Conservation (phyloP, 1,140 invertebrate species). For the Dendroctonus ponderosae region DNA sequence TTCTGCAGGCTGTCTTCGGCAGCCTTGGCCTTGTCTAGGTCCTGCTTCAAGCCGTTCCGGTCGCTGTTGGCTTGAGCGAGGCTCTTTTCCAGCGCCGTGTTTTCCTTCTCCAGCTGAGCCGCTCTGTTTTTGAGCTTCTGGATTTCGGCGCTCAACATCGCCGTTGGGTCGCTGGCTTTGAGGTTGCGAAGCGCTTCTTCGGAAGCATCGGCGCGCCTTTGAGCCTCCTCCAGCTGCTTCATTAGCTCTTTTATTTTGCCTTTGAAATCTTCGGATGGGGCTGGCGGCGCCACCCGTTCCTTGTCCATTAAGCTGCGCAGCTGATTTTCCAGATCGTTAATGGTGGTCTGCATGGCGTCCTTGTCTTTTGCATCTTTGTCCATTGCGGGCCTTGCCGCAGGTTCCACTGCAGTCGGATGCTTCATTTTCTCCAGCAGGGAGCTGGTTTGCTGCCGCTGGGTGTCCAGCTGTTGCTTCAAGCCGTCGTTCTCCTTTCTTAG, state of each 20-base stretch:
- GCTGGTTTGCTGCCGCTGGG: constrained; percentile 27
- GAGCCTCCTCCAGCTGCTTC: constrained; percentile 36
- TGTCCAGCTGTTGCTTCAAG: constrained; percentile 35
- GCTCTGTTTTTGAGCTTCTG: constrained; percentile 25
- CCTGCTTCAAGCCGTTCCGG: constrained; percentile 18
- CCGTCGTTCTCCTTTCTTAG: constrained; percentile 36
- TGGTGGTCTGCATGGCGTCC: constrained; percentile 31
- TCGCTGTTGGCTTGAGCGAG: constrained; percentile 20
- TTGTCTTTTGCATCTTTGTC: constrained; percentile 31
- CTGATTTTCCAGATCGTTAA: constrained; percentile 36
- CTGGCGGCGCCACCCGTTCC: constrained; percentile 7
- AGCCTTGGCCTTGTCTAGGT: constrained; percentile 23
- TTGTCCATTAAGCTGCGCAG: constrained; percentile 18
- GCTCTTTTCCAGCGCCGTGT: constrained; percentile 8
- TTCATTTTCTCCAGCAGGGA: constrained; percentile 34
- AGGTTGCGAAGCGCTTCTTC: constrained; percentile 27
- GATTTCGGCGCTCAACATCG: constrained; percentile 31
- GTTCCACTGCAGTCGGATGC: background rate
- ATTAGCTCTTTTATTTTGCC: constrained; percentile 33
- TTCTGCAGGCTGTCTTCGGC: constrained; percentile 10
- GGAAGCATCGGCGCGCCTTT: constrained; percentile 31
- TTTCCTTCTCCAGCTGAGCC: constrained; percentile 28
- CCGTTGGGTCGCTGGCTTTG: constrained; percentile 34
- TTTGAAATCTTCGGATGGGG: constrained; percentile 28
- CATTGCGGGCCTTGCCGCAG: constrained; percentile 7